Conservation (phyloP, 2,113 vertebrate species). For the Trinectes maculatus region DNA sequence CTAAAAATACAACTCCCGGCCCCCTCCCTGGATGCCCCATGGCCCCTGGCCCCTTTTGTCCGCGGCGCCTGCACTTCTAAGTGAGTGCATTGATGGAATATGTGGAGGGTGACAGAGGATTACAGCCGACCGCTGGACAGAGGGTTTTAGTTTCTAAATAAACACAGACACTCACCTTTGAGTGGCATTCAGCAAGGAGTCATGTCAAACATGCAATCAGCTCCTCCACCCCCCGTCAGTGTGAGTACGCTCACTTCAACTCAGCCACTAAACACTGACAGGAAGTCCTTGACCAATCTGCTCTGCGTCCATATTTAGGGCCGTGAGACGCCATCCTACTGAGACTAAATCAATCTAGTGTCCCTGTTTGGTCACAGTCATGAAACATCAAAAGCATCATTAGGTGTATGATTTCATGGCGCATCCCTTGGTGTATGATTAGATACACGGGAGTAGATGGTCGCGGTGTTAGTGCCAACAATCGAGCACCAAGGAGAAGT, state of each 20-base stretch:
- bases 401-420: constrained; percentile 62
- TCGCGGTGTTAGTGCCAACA: constrained; percentile 35
- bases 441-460: constrained; percentile 26
- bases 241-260: constrained; percentile 39
- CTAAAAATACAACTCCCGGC: constrained; percentile 77
- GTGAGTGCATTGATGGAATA: constrained; percentile 76
- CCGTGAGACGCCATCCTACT: constrained; percentile 43
- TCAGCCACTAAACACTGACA: constrained; percentile 59
- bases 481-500: constrained; percentile 49
- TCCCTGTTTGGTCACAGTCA: constrained; percentile 51
- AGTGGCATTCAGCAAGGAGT: constrained; percentile 59
- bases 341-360: constrained; percentile 61
- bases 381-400: constrained; percentile 63
- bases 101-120: constrained; percentile 77
- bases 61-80: constrained; percentile 75
- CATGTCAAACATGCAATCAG: constrained; percentile 64
- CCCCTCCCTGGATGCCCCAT: constrained; percentile 51
- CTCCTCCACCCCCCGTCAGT: constrained; percentile 16
- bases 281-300: constrained; percentile 68
- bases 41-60: constrained; percentile 77
- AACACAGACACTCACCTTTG: constrained; percentile 78
- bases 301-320: constrained; percentile 69
- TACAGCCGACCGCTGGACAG: constrained; percentile 68
- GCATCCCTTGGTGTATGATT: constrained; percentile 43
- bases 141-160: constrained; percentile 79